Conservation (phyloP, 2,113 vertebrate species). For the Heptranchias perlo region DNA sequence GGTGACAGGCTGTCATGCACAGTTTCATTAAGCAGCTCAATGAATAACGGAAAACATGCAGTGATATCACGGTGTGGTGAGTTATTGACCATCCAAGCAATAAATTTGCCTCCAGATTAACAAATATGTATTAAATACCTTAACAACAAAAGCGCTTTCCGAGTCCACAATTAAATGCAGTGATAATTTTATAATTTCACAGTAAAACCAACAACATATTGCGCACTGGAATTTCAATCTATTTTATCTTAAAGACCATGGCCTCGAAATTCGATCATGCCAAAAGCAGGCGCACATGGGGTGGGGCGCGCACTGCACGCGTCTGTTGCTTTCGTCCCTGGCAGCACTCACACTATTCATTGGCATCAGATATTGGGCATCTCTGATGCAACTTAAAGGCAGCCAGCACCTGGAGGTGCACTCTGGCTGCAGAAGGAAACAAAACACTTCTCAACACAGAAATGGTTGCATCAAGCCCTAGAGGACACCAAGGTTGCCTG, state of each 20-base stretch:
- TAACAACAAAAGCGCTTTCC: neutral
- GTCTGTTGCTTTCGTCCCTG: no score
- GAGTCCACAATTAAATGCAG: neutral
- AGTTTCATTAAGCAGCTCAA: conserved; percentile 7
- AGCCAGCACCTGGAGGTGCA: no score
- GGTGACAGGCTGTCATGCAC: neutral
- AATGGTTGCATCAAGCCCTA: no score
- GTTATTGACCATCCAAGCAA: neutral
- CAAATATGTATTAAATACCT: neutral
- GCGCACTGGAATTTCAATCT: neutral
- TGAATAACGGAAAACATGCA: neutral
- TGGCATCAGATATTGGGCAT: no score
- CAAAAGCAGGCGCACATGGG: no score
- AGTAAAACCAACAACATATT: neutral
- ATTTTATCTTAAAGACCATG: neutral
- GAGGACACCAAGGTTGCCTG: no score
- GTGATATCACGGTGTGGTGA: neutral
- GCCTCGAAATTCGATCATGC: no score
- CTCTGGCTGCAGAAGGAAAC: no score
- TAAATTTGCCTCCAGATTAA: neutral
- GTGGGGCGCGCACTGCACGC: no score
- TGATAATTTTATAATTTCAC: neutral
- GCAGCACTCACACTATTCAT: no score
- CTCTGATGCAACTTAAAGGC: no score
- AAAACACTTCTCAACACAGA: no score